Evolutionary conservation across 2,888 invertebrate genomes (phyloP), one percentile per base, ranked within the genome.

Genomic region (Mythimna albipuncta): DNA sequence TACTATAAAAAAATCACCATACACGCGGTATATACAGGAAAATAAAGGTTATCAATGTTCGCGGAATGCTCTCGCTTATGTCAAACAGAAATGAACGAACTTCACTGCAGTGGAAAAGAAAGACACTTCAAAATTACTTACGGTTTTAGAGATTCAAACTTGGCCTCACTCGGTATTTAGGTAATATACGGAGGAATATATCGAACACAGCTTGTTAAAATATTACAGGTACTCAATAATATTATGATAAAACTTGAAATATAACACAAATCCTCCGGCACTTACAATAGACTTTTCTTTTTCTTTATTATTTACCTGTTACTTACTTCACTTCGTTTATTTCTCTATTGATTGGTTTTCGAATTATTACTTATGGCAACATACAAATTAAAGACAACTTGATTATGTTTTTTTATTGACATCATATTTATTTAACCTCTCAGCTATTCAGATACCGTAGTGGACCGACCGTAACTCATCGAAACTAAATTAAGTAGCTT

Each of bases 21-120:
- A 78, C 86, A 84, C 85, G 85, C 71, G 76, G 74, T 72, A 21
- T 62, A 69, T 44, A 9, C 13, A 67, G 4, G 13, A 79, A 75
- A 68, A 61, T 69, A 74, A 77, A 84, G 86, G 85, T 86, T 87
- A 84, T 59, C 76, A 80, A 64, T 59, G 72, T 71, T 82, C 78
- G 69, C 72, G 64, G 71, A 82, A 75, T 50, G 69, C 62, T 78
- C 32, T 59, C 59, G 41, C 63, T 72, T 47, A 44, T 81, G 86
- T 86, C 87, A 86, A 84, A 79, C 26, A n/a, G 26, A 6, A 68
- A 57, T 19, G 58, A 26, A 62, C 76, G 66, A 85, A 85, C 85
- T 85, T 85, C 85, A 83, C 38, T 61, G 26, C 63, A 70, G 16
- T 80, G 13, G 32, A 66, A 68, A 69, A 21, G 26, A 38, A 61